These are phyloP conservation scores for Valencia hispanica DNA, from an alignment of 2,797 vertebrate species.

Conservation along the genomic window DNA sequence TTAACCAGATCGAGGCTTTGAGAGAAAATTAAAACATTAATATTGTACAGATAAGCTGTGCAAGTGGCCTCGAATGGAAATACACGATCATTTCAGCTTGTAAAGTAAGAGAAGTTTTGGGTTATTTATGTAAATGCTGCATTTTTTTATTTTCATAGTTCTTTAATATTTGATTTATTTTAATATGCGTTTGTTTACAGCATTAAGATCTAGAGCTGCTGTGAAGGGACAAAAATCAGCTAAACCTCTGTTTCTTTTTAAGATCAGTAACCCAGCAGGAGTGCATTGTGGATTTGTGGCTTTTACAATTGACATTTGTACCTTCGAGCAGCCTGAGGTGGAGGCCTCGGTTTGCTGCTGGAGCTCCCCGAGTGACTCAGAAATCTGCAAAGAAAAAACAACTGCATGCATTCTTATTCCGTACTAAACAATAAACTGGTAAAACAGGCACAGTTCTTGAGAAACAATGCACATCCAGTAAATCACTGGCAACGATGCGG, in stretches of 20 bases:
- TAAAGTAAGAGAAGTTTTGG: too few species aligned
- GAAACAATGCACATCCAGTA: background rate
- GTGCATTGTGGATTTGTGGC: background rate
- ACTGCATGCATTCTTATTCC: rapidly evolving
- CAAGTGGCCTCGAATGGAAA: background rate
- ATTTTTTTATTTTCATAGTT: background rate
- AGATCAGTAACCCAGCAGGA: background rate
- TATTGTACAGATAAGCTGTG: background rate
- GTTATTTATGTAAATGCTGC: background rate
- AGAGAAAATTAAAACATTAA: background rate
- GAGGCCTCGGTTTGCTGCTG: constrained; percentile 87
- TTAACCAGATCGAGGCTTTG: background rate
- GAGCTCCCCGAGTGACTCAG: constrained; percentile 89
- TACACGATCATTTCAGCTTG: background rate
- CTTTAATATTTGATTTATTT: background rate
- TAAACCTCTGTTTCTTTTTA: background rate
- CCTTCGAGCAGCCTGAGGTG: constrained; percentile 87
- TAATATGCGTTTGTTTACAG: background rate
- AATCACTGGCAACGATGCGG: background rate
- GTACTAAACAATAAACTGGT: background rate
- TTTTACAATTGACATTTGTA: constrained; percentile 47
- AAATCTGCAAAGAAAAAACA: constrained; percentile 76
- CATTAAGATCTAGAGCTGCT: too few species aligned
- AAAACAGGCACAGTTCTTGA: background rate
- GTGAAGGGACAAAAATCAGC: too few species aligned